These are phyloP conservation scores for Sipha maydis DNA, from an alignment of 2,888 invertebrate species.

Conservation along the genomic window DNA sequence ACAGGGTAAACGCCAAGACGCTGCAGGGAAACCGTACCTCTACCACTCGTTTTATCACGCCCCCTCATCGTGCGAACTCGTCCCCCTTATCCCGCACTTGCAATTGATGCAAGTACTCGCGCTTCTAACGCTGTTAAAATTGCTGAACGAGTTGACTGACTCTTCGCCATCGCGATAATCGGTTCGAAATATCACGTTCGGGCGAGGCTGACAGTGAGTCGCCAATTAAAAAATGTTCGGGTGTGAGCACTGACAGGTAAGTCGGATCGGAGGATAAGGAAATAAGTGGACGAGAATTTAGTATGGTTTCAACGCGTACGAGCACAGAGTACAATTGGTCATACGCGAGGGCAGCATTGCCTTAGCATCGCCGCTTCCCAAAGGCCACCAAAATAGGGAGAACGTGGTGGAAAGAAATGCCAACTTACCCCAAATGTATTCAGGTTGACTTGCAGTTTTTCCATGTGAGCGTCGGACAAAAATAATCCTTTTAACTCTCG, in stretches of 20 bases:
- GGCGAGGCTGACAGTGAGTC: not conserved
- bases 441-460: not conserved
- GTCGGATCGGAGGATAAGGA: not conserved
- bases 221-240: conserved; percentile 62
- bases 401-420: conserved; percentile 63
- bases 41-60: too few species aligned
- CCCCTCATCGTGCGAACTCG: too few species aligned
- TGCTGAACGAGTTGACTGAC: not conserved
- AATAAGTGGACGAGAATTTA: conserved; percentile 53
- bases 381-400: conserved; percentile 64
- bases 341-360: not conserved
- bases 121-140: not conserved
- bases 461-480: not conserved
- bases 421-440: conserved; percentile 9
- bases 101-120: not conserved
- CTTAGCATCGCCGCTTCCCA: conserved; percentile 65
- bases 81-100: not conserved
- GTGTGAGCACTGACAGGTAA: conserved; percentile 50
- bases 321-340: conserved; percentile 36
- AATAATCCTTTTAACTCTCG: not conserved
- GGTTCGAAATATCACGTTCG: not conserved
- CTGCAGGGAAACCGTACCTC: too few species aligned
- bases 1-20: too few species aligned
- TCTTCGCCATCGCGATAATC: not conserved
- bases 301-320: conserved; percentile 32